phyloP scores from a whole-genome alignment of 2,888 invertebrate species.

The Cerceris rybyensis region DNA sequence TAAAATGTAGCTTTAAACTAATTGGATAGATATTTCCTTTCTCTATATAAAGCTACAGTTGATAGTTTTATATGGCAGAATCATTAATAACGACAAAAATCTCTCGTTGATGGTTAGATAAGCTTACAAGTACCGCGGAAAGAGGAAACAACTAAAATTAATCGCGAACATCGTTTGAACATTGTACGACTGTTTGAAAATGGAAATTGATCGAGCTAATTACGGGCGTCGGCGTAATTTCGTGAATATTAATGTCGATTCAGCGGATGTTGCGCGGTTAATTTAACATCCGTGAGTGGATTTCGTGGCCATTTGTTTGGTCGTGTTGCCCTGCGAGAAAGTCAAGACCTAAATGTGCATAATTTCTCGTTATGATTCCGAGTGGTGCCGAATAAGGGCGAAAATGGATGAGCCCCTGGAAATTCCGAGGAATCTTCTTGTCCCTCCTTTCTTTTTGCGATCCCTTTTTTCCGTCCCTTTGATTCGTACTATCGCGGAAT shows the following conservation, averaged over 20 bases:
- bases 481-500: constrained; percentile 46
- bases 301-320: constrained; percentile 12
- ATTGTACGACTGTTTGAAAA: constrained; percentile 21
- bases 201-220: constrained; percentile 43
- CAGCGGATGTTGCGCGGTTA: constrained; percentile 42
- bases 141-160: constrained; percentile 8
- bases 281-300: constrained; percentile 47
- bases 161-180: constrained; percentile 15
- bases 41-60: too few relatives aligned
- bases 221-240: constrained; percentile 41
- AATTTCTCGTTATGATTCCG: constrained; percentile 54
- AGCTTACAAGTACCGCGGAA: not conserved
- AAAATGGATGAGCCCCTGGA: constrained; percentile 43
- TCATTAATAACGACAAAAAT: not conserved
- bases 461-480: constrained; percentile 31
- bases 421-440: constrained; percentile 36
- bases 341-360: constrained; percentile 10
- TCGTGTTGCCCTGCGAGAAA: not conserved
- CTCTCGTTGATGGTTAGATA: not conserved
- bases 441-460: constrained; percentile 16
- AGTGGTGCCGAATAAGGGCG: constrained; percentile 1
- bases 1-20: too few relatives aligned
- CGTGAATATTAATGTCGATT: constrained; percentile 57
- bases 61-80: too few relatives aligned
- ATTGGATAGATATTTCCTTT: too few relatives aligned